A percentile compares a stretch with the other conserved stretches of the same genome.
These are phyloP conservation scores for Romanogobio albipinnatus DNA, from an alignment of 2,113 vertebrate species.

Conservation along the genomic window DNA sequence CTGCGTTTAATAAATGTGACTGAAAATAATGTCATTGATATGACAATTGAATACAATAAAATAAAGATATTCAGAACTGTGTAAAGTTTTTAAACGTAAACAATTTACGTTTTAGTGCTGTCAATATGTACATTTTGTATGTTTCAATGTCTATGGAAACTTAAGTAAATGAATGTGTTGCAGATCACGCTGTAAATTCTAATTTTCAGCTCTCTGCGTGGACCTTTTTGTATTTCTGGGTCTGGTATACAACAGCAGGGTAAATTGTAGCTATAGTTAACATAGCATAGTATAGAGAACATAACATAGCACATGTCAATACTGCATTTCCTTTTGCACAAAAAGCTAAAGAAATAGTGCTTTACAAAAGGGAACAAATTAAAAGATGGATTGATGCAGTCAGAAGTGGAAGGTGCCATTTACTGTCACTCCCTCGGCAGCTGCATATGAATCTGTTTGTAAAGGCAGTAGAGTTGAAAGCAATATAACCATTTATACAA, in stretches of 20 bases:
- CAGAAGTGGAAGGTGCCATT: slow-evolving; percentile 5
- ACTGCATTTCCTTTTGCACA: background rate
- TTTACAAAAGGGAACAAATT: background rate
- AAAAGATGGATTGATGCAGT: slow-evolving; percentile 1
- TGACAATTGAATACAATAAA: no score
- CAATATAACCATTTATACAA: slow-evolving; percentile 15
- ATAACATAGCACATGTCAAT: background rate
- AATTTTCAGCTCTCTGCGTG: background rate
- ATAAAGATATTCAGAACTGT: no score
- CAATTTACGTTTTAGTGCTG: no score
- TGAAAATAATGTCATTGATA: no score
- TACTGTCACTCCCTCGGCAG: background rate
- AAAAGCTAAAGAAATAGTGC: background rate
- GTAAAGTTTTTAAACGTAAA: no score
- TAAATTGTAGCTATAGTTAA: background rate
- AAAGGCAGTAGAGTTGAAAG: slow-evolving; percentile 23
- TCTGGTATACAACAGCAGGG: background rate
- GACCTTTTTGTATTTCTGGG: slow-evolving; percentile 2
- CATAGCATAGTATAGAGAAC: background rate
- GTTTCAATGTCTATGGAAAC: no score
- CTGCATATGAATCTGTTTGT: slow-evolving; percentile 17
- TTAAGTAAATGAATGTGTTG: no score
- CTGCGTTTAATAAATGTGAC: no score
- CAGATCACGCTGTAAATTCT: no score
- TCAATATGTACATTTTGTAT: no score